Percentiles rank a stretch among this genome's conserved stretches.
These are phyloP conservation scores for Clarias fuscus DNA, from an alignment of 2,797 vertebrate species.

Conservation along the genomic window DNA sequence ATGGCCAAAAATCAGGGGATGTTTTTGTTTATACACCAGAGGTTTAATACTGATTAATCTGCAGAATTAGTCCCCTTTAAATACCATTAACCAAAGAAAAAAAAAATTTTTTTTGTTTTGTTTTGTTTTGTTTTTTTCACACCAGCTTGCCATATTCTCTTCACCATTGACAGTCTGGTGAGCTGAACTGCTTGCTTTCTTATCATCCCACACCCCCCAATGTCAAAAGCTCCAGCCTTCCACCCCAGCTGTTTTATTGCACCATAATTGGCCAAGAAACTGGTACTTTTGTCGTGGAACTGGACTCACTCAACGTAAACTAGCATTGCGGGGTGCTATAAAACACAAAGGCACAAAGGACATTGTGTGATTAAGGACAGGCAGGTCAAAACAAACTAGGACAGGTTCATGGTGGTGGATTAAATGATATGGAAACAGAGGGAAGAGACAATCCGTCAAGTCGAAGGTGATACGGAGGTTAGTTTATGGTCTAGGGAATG, in stretches of 20 bases:
- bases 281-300: neutral
- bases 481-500: neutral
- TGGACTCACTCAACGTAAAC: neutral
- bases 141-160: neutral
- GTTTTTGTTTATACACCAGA: too few relatives aligned
- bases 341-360: conserved; percentile 7
- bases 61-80: too few relatives aligned
- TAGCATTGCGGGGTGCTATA: neutral
- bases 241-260: conserved; percentile 1
- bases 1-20: too few relatives aligned
- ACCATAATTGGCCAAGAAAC: neutral
- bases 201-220: neutral
- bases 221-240: neutral
- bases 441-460: neutral
- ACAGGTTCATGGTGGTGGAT: neutral
- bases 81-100: neutral
- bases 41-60: too few relatives aligned
- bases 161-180: neutral
- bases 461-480: neutral
- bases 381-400: neutral
- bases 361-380: neutral
- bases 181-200: neutral
- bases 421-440: neutral
- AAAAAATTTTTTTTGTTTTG: neutral
- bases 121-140: too few relatives aligned